These are phyloP conservation scores for Megaceryle alcyon DNA, from an alignment of 2,797 vertebrate genomes.

Conservation along the genomic window DNA sequence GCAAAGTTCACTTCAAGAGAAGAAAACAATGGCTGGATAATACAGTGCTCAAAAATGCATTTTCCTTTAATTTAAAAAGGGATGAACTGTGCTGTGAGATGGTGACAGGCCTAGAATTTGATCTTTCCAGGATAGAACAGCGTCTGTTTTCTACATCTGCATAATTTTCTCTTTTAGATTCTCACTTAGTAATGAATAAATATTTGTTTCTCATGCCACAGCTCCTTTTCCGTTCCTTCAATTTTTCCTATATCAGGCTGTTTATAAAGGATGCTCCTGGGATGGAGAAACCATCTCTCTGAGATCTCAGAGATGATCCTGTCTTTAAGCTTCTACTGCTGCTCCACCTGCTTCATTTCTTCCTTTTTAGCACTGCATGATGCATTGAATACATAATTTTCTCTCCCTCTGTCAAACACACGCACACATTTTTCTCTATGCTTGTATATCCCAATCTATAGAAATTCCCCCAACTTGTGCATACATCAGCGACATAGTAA, in stretches of 20 bases:
- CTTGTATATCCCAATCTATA: neutral
- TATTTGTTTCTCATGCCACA: constrained; percentile 40
- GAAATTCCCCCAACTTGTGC: constrained; percentile 47
- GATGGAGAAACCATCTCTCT: constrained; percentile 4
- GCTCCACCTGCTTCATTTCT: constrained; percentile 36
- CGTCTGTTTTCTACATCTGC: neutral
- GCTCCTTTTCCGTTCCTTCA: constrained; percentile 5
- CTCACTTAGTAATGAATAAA: constrained; percentile 43
- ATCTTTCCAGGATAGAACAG: neutral
- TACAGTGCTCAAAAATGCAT: neutral
- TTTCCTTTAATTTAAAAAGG: constrained; percentile 9
- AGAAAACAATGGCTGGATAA: neutral
- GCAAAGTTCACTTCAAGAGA: constrained; percentile 12
- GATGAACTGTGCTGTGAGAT: neutral
- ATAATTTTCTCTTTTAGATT: constrained; percentile 20
- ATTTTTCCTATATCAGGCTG: neutral
- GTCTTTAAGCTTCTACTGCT: constrained; percentile 44
- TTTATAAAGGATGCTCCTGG: constrained; percentile 44
- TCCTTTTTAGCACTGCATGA: neutral
- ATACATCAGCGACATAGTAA: constrained; percentile 28
- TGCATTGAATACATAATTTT: constrained; percentile 34
- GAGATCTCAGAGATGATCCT: constrained; percentile 43
- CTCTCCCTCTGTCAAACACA: neutral
- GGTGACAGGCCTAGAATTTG: neutral
- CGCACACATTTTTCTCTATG: neutral